Evolutionary conservation across 2,888 invertebrate species (phyloP), one percentile per base, ranked within the genome.

Genomic region (Drosophila rubida): DNA sequence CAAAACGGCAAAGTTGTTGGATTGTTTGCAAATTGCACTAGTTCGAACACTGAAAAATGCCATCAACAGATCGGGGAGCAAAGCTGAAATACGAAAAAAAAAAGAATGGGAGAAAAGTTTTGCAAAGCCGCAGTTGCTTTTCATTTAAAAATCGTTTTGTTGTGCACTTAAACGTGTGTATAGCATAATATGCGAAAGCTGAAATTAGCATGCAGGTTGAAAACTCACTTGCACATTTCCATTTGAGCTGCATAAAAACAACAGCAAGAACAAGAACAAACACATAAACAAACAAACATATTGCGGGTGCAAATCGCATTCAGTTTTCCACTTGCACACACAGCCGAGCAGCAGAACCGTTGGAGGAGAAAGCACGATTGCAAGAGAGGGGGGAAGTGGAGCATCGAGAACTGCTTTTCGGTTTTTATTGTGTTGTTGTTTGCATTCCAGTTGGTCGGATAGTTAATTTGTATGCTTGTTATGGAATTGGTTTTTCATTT

Each of bases 391-490:
- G 30, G 11, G 30, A 19, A 30, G n/a, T 6, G 13, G 19, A 8
- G 25, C n/a, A 57, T 67, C 19, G 22, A n/a, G 7, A 27, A 49
- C 35, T 30, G 41, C 32, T 45, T 66, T 69, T 66, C n/a, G 42
- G 42, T 55, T 76, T 55, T 54, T 37, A 46, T 58, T 23, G 58
- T 51, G 13, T 4, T 44, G 13, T 4, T 44, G 35, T 41, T 62
- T 54, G 57, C 44, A 57, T 55, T 61, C 22, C 42, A 70, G 50
- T 75, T 46, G 62, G 59, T 69, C 64, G 68, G 45, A 41, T 50
- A 58, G 66, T 78, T 77, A 80, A 73, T 73, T 73, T 80, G 67
- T 64, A 63, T 67, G 63, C 65, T 64, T 67, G 70, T 62, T 77
- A 60, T 68, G 50, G 50, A 67, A 78, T 64, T 58, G 61, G 49